Evolutionary conservation across 2,113 vertebrate genomes (phyloP).

Genomic region (Oxygymnocypris stewartii): DNA sequence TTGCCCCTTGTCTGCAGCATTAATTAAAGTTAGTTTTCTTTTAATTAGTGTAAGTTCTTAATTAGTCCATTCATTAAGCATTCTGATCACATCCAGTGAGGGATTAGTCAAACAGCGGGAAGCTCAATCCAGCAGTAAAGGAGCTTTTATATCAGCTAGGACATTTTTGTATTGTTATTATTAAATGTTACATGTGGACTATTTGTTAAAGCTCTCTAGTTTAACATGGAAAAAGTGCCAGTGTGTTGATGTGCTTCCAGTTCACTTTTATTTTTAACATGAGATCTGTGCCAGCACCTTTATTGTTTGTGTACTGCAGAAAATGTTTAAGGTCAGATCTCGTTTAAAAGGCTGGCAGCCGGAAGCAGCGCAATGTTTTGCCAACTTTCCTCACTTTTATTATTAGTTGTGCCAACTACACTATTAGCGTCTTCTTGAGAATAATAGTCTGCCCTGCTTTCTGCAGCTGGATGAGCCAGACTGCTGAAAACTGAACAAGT

Average conservation of each 20-base stretch:
- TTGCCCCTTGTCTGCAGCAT: conserved; percentile 23
- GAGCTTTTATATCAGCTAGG: neutral
- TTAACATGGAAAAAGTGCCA: neutral
- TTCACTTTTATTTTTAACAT: neutral
- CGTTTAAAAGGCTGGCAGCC: neutral
- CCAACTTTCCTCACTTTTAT: neutral
- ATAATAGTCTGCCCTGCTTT: neutral
- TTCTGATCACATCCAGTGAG: conserved; percentile 44
- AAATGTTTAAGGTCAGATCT: neutral
- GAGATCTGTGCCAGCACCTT: neutral
- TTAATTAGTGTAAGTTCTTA: conserved; percentile 48
- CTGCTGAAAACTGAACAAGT: neutral
- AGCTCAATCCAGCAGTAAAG: neutral
- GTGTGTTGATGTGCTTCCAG: neutral
- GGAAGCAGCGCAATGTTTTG: neutral
- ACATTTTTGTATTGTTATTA: neutral
- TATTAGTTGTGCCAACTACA: neutral
- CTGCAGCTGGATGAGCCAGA: neutral
- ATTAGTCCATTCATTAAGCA: conserved; percentile 39
- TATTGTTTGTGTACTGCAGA: neutral
- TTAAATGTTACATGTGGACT: neutral
- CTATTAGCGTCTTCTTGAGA: neutral
- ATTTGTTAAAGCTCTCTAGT: neutral
- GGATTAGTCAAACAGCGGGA: conserved; percentile 27
- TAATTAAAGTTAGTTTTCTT: conserved; percentile 44